Percentiles rank a stretch among this genome's conserved stretches.
phyloP scores from a whole-genome alignment of 37 sponge, comb jelly and placozoan species.

The Cladorhizidae sp. region DNA sequence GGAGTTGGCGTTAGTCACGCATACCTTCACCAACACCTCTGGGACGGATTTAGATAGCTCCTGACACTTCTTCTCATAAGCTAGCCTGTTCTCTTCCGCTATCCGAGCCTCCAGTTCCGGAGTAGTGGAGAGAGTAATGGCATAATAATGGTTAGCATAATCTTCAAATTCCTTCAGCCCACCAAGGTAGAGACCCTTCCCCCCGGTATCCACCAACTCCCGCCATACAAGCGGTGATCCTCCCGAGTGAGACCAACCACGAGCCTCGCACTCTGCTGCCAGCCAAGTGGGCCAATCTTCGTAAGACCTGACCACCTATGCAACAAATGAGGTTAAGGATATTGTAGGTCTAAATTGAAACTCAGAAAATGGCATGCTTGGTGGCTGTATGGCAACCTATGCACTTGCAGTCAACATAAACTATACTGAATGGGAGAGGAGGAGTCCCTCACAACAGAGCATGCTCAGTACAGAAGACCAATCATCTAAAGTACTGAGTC shows the following conservation, averaged over 20 bases:
- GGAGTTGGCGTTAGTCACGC: constrained; percentile 60
- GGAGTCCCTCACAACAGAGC: no score
- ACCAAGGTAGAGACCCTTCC: constrained; percentile 87
- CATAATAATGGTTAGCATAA: constrained; percentile 82
- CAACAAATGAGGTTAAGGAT: neutral
- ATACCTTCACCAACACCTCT: constrained; percentile 28
- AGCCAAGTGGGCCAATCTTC: constrained; percentile 81
- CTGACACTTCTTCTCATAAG: constrained; percentile 1
- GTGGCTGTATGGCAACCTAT: no score
- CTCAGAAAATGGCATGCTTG: no score
- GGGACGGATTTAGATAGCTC: neutral
- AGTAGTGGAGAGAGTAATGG: constrained; percentile 11
- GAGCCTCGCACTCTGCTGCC: constrained; percentile 31
- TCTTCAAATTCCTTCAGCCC: constrained; percentile 78
- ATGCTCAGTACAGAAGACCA: no score
- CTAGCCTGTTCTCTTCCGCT: constrained; percentile 47
- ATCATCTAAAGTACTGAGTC: no score
- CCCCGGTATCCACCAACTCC: constrained; percentile 95
- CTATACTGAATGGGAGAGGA: no score
- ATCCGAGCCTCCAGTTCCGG: constrained; percentile 14
- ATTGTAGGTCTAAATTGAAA: no score
- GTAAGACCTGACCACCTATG: constrained; percentile 48
- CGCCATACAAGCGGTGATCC: constrained; percentile 95
- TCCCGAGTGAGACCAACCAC: constrained; percentile 59
- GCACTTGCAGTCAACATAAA: no score